Conservation (phyloP, 2,113 vertebrate species). For the Zosterops borbonicus region DNA sequence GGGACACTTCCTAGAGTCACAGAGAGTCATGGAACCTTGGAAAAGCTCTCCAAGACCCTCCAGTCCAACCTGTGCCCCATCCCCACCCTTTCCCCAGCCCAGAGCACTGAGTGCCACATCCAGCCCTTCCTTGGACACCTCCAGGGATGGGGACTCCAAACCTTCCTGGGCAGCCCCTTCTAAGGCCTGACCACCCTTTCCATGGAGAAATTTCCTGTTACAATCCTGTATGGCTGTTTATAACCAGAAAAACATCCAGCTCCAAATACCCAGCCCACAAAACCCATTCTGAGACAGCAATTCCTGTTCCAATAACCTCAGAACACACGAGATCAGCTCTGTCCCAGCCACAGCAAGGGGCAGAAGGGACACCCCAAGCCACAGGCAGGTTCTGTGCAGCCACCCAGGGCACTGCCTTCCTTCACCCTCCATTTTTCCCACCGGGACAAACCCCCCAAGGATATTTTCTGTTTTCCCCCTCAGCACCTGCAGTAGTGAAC, state of each 20-base stretch:
- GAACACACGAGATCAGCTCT: rapidly evolving
- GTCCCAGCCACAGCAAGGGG: rapidly evolving
- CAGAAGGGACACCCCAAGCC: rapidly evolving
- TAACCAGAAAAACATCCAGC: background rate
- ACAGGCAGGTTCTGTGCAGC: background rate
- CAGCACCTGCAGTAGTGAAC: background rate
- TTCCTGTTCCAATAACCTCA: rapidly evolving
- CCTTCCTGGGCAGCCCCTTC: background rate
- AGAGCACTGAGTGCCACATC: background rate
- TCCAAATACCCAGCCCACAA: rapidly evolving
- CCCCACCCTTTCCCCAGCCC: background rate
- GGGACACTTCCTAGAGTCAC: background rate
- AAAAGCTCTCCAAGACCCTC: rapidly evolving
- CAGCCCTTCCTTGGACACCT: background rate
- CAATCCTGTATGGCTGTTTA: rapidly evolving
- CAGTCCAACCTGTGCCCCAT: background rate
- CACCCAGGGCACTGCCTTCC: background rate
- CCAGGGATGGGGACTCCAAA: background rate
- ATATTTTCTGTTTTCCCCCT: background rate
- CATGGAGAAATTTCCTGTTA: background rate
- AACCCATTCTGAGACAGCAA: background rate
- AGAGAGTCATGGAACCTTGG: background rate
- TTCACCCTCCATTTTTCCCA: background rate
- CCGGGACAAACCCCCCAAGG: background rate
- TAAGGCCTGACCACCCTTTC: rapidly evolving